phyloP scores from a whole-genome alignment of 2,888 invertebrate genomes.

The Petrolisthes manimaculis region DNA sequence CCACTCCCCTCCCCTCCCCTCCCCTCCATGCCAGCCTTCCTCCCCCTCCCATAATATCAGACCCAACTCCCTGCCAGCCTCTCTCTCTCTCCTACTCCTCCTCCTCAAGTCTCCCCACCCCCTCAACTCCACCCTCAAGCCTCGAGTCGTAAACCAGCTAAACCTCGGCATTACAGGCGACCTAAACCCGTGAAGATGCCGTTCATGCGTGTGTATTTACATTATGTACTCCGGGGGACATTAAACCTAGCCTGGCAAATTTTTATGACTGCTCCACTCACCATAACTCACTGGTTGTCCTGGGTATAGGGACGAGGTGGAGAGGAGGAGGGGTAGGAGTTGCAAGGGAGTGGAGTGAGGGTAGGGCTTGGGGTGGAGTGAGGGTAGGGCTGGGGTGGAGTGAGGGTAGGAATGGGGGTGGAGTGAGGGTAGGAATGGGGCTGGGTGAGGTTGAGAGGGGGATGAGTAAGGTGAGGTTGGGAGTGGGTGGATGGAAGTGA shows the following conservation, averaged over 20 bases:
- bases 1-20: not conserved
- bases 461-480: too few species aligned
- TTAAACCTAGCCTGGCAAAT: not conserved
- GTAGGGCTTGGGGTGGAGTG: not conserved
- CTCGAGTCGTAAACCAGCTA: slow-evolving; percentile 27
- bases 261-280: slow-evolving; percentile 14
- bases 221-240: slow-evolving; percentile 17
- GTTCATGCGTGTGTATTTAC: slow-evolving; percentile 33
- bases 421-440: too few species aligned
- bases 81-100: too few species aligned
- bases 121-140: not conserved
- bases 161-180: slow-evolving; percentile 22
- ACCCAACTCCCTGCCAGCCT: too few species aligned
- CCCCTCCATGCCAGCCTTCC: too few species aligned
- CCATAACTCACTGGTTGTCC: slow-evolving; percentile 9
- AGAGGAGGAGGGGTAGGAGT: not conserved
- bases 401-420: not conserved
- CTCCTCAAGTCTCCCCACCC: too few species aligned
- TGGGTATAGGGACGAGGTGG: too few species aligned
- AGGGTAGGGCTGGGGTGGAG: not conserved
- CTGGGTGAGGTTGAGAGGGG: too few species aligned
- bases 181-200: slow-evolving; percentile 26
- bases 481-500: too few species aligned
- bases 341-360: not conserved
- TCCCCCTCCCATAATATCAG: too few species aligned